These are phyloP conservation scores for Spisula solida DNA, from an alignment of 2,888 invertebrate genomes.

Conservation along the genomic window DNA sequence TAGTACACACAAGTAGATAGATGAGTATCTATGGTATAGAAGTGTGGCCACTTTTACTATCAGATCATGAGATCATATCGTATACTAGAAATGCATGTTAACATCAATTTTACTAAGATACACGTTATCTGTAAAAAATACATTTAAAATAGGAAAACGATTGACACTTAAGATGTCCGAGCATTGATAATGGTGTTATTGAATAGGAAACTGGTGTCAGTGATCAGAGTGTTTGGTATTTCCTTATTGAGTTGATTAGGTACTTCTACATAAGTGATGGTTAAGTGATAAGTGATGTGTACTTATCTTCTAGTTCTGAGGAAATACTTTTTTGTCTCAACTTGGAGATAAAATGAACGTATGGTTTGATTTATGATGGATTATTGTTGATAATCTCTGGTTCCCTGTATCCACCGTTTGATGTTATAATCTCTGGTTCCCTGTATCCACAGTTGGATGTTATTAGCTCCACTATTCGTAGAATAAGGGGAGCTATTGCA, in stretches of 20 bases:
- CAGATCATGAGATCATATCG: neutral
- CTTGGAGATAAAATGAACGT: neutral
- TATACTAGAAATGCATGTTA: neutral
- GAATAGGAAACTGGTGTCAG: neutral
- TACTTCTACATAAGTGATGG: conserved; percentile 28
- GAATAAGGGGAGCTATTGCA: too few species aligned
- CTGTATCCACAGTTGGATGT: too few species aligned
- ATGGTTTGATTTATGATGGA: neutral
- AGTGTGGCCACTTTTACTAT: neutral
- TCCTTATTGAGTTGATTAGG: conserved; percentile 1
- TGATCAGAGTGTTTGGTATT: conserved; percentile 36
- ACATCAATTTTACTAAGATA: neutral
- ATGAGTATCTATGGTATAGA: neutral
- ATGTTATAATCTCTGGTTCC: too few species aligned
- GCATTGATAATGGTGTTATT: neutral
- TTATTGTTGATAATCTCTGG: neutral
- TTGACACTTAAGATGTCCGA: neutral
- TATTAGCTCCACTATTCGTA: too few species aligned
- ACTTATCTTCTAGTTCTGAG: neutral
- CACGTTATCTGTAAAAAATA: neutral
- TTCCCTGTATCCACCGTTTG: too few species aligned
- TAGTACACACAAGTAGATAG: neutral
- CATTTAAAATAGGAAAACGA: neutral
- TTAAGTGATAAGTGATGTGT: conserved; percentile 12
- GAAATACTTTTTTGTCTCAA: conserved; percentile 4